A percentile compares a stretch with the other conserved stretches of the same genome.
Evolutionary conservation across 1,140 invertebrate species (phyloP).

Genomic region (Helicoverpa armigera): DNA sequence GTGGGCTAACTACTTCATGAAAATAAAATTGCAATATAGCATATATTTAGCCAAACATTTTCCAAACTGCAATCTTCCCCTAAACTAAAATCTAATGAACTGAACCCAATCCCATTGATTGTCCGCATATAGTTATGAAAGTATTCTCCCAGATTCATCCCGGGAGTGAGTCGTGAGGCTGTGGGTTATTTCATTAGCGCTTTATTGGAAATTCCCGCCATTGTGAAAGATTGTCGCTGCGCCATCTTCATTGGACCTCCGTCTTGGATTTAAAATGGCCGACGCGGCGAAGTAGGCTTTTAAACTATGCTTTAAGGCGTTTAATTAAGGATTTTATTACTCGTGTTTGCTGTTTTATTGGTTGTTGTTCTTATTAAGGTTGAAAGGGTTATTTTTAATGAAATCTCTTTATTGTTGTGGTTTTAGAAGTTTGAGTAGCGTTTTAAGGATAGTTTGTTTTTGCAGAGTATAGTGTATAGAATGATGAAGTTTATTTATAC

Average conservation of each 20-base stretch:
- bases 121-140: slow-evolving; percentile 23
- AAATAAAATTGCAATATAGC: too few species aligned
- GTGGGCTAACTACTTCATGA: too few species aligned
- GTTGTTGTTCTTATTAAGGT: neutral
- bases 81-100: too few species aligned
- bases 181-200: slow-evolving; percentile 44
- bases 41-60: too few species aligned
- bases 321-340: slow-evolving; percentile 13
- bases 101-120: too few species aligned
- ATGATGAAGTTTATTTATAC: too few species aligned
- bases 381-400: neutral
- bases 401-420: neutral
- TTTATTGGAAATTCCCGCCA: slow-evolving; percentile 52
- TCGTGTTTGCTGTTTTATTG: neutral
- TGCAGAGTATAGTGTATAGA: too few species aligned
- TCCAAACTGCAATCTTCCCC: too few species aligned
- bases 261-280: slow-evolving; percentile 43
- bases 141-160: slow-evolving; percentile 17
- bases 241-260: slow-evolving; percentile 29
- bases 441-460: too few species aligned
- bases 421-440: neutral
- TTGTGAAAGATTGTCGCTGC: slow-evolving; percentile 46
- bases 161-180: slow-evolving; percentile 4
- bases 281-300: neutral
- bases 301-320: neutral